phyloP scores from a whole-genome alignment of 2,888 invertebrate species.

The Sussaba pulchella region DNA sequence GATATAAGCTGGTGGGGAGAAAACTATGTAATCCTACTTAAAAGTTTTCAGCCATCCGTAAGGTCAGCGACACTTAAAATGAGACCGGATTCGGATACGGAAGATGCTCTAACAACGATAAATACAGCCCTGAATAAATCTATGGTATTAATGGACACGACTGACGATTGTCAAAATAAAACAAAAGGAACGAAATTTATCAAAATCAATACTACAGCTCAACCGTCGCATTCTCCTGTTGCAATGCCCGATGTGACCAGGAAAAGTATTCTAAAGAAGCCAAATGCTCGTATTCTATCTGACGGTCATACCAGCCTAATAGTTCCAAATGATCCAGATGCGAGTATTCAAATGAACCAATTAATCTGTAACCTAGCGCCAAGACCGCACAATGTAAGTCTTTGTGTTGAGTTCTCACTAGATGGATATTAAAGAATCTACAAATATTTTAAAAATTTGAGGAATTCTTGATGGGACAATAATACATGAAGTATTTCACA shows the following conservation, averaged over 20 bases:
- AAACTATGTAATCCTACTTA: too few species aligned
- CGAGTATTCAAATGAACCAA: not conserved
- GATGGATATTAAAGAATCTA: too few species aligned
- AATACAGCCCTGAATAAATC: constrained; percentile 76
- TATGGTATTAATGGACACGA: constrained; percentile 73
- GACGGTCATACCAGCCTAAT: constrained; percentile 20
- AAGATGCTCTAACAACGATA: constrained; percentile 72
- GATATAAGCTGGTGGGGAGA: too few species aligned
- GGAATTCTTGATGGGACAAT: too few species aligned
- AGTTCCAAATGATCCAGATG: not conserved
- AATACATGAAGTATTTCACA: too few species aligned
- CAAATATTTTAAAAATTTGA: too few species aligned
- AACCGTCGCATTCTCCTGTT: constrained; percentile 41
- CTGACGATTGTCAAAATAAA: constrained; percentile 43
- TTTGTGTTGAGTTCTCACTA: too few species aligned
- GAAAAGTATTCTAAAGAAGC: constrained; percentile 66
- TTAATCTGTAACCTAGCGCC: constrained; percentile 7
- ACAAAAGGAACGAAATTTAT: constrained; percentile 55
- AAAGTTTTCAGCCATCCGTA: too few species aligned
- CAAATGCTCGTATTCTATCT: constrained; percentile 5
- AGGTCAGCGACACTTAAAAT: too few species aligned
- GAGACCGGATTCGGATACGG: constrained; percentile 51
- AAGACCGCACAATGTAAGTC: constrained; percentile 49
- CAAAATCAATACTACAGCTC: constrained; percentile 61
- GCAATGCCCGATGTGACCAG: constrained; percentile 16